Evolutionary conservation across 1,140 invertebrate species (phyloP).

Genomic region (Bradysia coprophila): DNA sequence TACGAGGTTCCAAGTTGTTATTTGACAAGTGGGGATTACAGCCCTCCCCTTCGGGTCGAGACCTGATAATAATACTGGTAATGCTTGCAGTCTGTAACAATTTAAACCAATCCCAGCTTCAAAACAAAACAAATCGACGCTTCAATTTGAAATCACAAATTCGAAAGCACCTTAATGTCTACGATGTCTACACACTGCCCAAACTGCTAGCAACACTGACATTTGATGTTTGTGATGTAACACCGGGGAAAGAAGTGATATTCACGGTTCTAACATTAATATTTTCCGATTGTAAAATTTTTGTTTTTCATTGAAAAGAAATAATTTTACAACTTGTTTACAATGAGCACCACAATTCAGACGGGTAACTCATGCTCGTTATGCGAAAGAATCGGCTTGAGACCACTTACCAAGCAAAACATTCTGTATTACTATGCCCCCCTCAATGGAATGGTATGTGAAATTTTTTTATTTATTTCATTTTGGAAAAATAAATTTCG

Average conservation of each 20-base stretch:
- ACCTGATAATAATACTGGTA: too few relatives aligned
- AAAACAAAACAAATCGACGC: too few relatives aligned
- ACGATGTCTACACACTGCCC: not conserved
- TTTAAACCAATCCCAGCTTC: too few relatives aligned
- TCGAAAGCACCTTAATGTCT: too few relatives aligned
- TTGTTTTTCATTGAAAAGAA: not conserved
- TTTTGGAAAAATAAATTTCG: not conserved
- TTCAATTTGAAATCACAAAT: too few relatives aligned
- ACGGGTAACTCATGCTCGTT: slow-evolving; percentile 11
- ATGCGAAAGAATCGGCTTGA: slow-evolving; percentile 30
- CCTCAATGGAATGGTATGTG: slow-evolving; percentile 23
- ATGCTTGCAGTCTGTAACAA: too few relatives aligned
- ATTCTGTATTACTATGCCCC: slow-evolving; percentile 41
- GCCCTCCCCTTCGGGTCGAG: too few relatives aligned
- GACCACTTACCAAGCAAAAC: slow-evolving; percentile 34
- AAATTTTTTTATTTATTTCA: not conserved
- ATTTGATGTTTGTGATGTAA: not conserved
- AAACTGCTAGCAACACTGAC: not conserved
- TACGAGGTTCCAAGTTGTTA: too few relatives aligned
- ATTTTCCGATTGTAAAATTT: not conserved
- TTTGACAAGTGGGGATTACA: too few relatives aligned
- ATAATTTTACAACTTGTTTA: not conserved
- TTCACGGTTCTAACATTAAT: not conserved
- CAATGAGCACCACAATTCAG: not conserved
- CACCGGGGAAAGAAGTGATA: not conserved